A percentile compares a stretch with the other conserved stretches of the same genome.
These are phyloP conservation scores for Propithecus coquereli DNA, from an alignment of 2,113 vertebrate genomes.

Conservation along the genomic window DNA sequence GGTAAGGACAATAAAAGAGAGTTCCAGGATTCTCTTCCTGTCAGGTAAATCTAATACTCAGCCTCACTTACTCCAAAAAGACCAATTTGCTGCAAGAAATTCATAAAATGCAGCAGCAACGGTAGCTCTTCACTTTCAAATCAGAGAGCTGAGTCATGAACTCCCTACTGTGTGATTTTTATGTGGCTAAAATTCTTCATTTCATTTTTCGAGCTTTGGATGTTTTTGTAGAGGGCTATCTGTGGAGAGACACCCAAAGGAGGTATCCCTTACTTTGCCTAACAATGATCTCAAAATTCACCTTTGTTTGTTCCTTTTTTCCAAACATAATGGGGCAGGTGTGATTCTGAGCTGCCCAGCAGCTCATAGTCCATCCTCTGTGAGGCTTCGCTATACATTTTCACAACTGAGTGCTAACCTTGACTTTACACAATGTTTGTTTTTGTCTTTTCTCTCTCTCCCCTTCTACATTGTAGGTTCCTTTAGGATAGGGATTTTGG, in stretches of 20 bases:
- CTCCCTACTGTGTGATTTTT: not conserved
- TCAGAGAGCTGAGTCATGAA: not conserved
- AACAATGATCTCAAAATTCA: not conserved
- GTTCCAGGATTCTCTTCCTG: not conserved
- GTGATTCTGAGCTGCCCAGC: not conserved
- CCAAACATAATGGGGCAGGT: not conserved
- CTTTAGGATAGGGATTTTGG: not conserved
- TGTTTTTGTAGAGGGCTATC: not conserved
- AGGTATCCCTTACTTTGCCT: not conserved
- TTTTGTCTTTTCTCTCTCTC: not conserved
- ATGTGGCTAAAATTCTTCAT: not conserved
- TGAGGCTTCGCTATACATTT: not conserved
- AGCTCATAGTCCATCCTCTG: not conserved
- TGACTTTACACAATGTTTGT: not conserved
- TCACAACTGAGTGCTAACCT: not conserved
- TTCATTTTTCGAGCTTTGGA: not conserved
- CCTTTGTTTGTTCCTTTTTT: not conserved
- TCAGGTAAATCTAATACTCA: not conserved
- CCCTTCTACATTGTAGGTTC: not conserved
- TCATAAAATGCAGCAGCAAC: not conserved
- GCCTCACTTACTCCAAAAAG: not conserved
- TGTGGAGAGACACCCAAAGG: not conserved
- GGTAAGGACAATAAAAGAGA: not conserved
- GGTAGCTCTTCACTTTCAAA: not conserved
- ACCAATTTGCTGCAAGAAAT: not conserved